Conservation (phyloP, 2,888 invertebrate genomes). For the Amiota mariae region DNA sequence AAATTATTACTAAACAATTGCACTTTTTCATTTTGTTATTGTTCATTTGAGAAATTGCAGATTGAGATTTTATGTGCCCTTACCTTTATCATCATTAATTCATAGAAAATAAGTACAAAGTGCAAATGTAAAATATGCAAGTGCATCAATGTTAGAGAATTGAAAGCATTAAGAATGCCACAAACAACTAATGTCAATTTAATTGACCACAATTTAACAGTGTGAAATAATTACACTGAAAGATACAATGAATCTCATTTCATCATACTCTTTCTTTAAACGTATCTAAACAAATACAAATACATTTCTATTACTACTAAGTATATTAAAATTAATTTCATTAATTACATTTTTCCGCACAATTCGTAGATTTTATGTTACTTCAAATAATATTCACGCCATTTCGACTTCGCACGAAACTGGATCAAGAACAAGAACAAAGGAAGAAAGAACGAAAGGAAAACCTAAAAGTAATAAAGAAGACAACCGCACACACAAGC, state of each 20-base stretch:
- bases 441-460: not conserved
- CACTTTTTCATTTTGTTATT: too few species aligned
- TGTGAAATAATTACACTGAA: too few species aligned
- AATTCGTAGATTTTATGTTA: not conserved
- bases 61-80: not conserved
- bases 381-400: conserved; percentile 9
- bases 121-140: not conserved
- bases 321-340: not conserved
- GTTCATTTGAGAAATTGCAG: too few species aligned
- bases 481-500: too few species aligned
- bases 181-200: conserved; percentile 7
- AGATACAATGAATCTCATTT: too few species aligned
- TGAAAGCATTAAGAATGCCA: not conserved
- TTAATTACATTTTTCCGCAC: conserved; percentile 7
- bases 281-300: not conserved
- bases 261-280: not conserved
- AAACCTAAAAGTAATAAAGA: not conserved
- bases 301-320: not conserved
- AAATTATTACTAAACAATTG: too few species aligned
- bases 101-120: not conserved
- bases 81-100: not conserved
- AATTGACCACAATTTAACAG: not conserved
- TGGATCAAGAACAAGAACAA: too few species aligned
- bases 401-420: not conserved
- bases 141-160: not conserved